Conservation (phyloP, 2,797 vertebrate genomes). For the Glossophaga mutica region DNA sequence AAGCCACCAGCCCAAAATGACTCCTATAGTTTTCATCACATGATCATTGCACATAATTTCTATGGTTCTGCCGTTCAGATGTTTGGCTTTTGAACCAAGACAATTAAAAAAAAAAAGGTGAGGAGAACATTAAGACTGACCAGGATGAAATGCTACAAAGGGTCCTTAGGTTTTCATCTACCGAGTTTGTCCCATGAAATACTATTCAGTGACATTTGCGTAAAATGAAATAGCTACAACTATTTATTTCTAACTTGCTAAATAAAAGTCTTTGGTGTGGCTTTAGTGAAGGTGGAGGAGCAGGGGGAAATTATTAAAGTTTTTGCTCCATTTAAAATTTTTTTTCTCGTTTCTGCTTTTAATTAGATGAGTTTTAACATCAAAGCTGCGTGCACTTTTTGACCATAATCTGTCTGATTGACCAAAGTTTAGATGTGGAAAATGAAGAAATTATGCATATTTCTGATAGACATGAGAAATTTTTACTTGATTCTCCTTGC, state of each 20-base stretch:
- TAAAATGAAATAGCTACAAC: constrained; percentile 13
- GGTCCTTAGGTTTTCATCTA: background rate
- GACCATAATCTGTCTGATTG: background rate
- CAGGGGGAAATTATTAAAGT: background rate
- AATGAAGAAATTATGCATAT: background rate
- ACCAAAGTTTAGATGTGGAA: background rate
- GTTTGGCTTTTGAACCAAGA: background rate
- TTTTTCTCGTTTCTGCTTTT: background rate
- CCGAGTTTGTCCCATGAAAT: background rate
- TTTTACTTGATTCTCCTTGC: background rate
- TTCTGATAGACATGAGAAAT: background rate
- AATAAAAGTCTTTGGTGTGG: background rate
- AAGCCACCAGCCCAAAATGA: too few relatives aligned
- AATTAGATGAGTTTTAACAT: background rate
- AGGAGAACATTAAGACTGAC: background rate
- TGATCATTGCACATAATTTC: background rate
- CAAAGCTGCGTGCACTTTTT: background rate
- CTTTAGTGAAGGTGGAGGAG: background rate
- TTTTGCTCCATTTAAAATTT: background rate
- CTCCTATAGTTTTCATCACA: background rate
- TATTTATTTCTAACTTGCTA: background rate
- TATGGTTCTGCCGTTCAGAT: background rate
- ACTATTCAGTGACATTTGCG: background rate
- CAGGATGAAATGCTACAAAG: background rate
- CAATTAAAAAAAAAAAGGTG: background rate